These are phyloP conservation scores for Rhagoletis pomonella DNA, from an alignment of 1,140 invertebrate species.

Conservation along the genomic window DNA sequence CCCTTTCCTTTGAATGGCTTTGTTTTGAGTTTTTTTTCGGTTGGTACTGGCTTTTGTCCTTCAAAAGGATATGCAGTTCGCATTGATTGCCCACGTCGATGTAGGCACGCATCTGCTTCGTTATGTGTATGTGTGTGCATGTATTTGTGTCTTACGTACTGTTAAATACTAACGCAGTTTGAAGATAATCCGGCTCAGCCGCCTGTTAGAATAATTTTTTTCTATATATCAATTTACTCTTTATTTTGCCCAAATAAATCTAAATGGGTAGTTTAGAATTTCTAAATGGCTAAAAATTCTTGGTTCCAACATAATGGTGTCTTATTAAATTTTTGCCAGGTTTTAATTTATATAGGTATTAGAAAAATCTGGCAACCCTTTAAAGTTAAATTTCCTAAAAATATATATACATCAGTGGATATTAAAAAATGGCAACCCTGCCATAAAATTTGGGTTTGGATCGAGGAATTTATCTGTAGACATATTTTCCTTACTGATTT, in stretches of 20 bases:
- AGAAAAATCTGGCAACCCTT: no score
- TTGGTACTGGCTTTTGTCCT: not conserved
- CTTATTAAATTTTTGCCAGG: not conserved
- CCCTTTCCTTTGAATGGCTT: not conserved
- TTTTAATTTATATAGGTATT: no score
- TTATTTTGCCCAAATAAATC: not conserved
- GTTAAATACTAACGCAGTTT: not conserved
- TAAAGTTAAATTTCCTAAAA: no score
- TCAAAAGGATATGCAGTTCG: not conserved
- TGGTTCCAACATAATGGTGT: no score
- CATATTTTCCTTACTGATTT: no score
- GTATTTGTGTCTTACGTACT: no score
- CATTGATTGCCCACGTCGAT: not conserved
- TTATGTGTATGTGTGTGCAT: not conserved
- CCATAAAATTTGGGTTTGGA: no score
- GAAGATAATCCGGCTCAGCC: not conserved
- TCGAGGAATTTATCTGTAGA: no score
- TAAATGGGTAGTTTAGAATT: no score
- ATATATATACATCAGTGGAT: no score
- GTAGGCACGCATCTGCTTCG: not conserved
- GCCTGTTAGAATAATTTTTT: not conserved
- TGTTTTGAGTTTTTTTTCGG: not conserved
- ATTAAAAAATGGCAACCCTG: no score
- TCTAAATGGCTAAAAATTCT: no score
- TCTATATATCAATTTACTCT: not conserved